Evolutionary conservation across 2,888 invertebrate species (phyloP).

Genomic region (Myopa tessellatipennis): DNA sequence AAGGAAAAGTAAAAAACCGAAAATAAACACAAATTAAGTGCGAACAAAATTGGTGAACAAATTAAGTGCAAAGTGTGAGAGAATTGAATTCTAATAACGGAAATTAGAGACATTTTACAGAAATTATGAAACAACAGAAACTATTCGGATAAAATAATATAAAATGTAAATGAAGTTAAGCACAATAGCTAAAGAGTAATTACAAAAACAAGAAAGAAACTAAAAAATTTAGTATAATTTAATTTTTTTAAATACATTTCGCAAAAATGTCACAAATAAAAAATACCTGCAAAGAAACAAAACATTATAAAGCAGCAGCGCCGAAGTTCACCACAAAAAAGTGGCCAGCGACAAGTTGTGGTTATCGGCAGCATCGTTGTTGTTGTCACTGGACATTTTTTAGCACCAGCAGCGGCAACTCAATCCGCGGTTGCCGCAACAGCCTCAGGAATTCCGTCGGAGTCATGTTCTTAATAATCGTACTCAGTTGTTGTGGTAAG

Average conservation of each 20-base stretch:
- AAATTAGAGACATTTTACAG: background rate
- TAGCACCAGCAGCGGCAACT: background rate
- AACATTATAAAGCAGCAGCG: too few species aligned
- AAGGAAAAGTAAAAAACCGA: background rate
- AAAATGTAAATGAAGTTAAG: background rate
- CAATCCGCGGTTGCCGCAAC: background rate
- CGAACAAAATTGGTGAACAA: background rate
- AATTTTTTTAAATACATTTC: background rate
- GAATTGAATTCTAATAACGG: background rate
- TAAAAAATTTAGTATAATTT: background rate
- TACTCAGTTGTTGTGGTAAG: background rate
- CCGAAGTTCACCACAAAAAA: background rate
- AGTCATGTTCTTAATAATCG: background rate
- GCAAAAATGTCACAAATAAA: background rate
- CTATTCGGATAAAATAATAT: background rate
- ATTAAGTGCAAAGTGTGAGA: conserved; percentile 15
- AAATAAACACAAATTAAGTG: background rate
- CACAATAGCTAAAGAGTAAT: background rate
- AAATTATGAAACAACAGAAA: background rate
- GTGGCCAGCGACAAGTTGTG: background rate
- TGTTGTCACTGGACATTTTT: background rate
- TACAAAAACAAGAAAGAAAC: background rate
- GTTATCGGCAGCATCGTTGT: background rate
- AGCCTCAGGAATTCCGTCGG: background rate
- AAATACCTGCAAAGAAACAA: background rate